Percentiles rank a stretch among this genome's conserved stretches.
Conservation (phyloP, 2,797 vertebrate genomes). For the Ambastaia sidthimunki region DNA sequence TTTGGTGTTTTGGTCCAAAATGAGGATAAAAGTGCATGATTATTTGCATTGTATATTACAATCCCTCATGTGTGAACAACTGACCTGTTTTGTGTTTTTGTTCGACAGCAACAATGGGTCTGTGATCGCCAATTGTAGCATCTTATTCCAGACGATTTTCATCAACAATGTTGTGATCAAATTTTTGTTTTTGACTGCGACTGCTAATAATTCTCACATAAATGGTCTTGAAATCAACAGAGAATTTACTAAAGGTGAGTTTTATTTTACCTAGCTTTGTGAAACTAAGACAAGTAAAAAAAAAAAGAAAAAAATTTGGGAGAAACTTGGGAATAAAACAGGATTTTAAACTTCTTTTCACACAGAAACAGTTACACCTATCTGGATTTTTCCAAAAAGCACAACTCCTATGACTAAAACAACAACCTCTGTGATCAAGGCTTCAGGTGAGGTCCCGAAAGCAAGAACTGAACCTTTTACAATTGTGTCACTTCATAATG, state of each 20-base stretch:
- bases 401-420: conserved; percentile 7
- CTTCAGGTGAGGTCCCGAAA: neutral
- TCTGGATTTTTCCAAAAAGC: conserved; percentile 11
- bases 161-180: conserved; percentile 46
- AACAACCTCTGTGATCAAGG: neutral
- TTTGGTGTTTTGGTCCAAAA: neutral
- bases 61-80: neutral
- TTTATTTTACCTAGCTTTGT: neutral
- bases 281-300: neutral
- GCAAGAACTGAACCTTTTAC: neutral
- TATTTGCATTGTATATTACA: neutral
- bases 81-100: neutral
- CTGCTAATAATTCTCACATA: rapidly evolving
- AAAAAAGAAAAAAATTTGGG: no score
- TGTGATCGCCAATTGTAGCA: conserved; percentile 62
- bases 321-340: neutral
- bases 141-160: neutral
- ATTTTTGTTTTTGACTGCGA: rapidly evolving
- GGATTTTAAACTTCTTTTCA: neutral
- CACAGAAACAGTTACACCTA: conserved; percentile 3
- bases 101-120: conserved; percentile 63
- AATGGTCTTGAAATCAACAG: conserved; percentile 53
- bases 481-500: neutral
- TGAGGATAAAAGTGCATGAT: neutral
- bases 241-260: conserved; percentile 56